Evolutionary conservation across 2,888 invertebrate genomes (phyloP).

Genomic region (Macropis europaea): DNA sequence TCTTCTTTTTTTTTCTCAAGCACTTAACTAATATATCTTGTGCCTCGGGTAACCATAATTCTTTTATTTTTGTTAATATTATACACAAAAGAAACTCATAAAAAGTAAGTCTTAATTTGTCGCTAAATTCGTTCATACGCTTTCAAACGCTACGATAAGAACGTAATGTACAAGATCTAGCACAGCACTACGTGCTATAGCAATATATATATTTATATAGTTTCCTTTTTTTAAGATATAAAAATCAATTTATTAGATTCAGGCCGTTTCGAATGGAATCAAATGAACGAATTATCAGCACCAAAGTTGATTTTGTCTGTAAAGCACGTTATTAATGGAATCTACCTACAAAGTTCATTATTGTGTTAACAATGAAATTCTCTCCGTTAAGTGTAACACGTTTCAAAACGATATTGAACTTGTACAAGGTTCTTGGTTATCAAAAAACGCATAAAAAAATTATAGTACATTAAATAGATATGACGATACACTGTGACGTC

Average conservation of each 20-base stretch:
- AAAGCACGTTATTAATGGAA: conserved; percentile 45
- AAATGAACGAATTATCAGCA: conserved; percentile 49
- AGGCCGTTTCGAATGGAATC: conserved; percentile 32
- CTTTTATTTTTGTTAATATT: conserved; percentile 20
- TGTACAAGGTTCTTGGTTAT: conserved; percentile 15
- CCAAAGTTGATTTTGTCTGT: conserved; percentile 32
- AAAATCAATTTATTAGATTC: conserved; percentile 34
- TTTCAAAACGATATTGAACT: conserved; percentile 18
- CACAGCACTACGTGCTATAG: conserved; percentile 20
- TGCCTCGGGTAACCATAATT: conserved; percentile 50
- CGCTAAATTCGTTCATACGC: conserved; percentile 37
- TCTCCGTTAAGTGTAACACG: neutral
- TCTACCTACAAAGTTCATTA: conserved; percentile 51
- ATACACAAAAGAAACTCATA: conserved; percentile 29
- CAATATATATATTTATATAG: too few species aligned
- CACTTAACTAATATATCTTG: conserved; percentile 55
- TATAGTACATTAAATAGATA: conserved; percentile 33
- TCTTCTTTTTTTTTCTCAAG: conserved; percentile 8
- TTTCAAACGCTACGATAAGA: conserved; percentile 5
- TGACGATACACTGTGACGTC: conserved; percentile 9
- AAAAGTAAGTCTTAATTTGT: conserved; percentile 42
- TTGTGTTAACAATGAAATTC: conserved; percentile 1
- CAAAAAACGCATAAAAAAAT: conserved; percentile 36
- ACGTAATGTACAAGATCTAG: conserved; percentile 32
- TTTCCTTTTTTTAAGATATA: conserved; percentile 10